Evolutionary conservation across 2,113 vertebrate species (phyloP), one percentile per base, ranked within the genome.

Genomic region (Eleginops maclovinus): DNA sequence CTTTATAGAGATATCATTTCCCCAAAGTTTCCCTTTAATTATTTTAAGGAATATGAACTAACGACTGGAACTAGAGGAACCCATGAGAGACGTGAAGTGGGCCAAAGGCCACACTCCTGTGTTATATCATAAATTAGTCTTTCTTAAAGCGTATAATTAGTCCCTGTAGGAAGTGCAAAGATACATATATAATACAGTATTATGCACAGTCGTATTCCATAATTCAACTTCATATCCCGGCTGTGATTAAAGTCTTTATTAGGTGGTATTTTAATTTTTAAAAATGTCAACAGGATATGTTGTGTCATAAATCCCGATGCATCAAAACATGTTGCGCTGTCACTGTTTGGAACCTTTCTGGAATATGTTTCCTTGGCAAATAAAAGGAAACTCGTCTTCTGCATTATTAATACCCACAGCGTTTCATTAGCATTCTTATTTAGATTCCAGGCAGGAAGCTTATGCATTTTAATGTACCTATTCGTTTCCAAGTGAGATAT

Each of bases 361-460:
- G 54, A 87, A 79, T 36, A 69, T 75, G 85, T 88, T 92, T 90
- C 77, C 85, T 77, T 80, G 55, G 51, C 76, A 75, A 89, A 81
- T 87, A 89, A 89, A 90, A 82, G 43, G 43, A 65, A 86, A 65
- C 56, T 44, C 53, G 6, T 82, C 75, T 47, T 41, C 36, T 78
- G 63, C 87, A 79, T 87, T 86, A 88, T 92, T 91, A 89, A 91
- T 87, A 83, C 82, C 84, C 76, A 63, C 73, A 50, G 81, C 11
- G 58, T 80, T 82, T 83, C 82, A 86, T 92, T 89, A 87, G 87
- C 88, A 91, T 93, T 91, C 89, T 75, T 84, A 88, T 89, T 93
- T 86, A 76, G 79, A 92, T 88, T 85, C 79, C 58, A 86, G 79
- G 84, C 84, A 86, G 84, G 83, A 82, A 87, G 77, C 53, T 74